Conservation (phyloP, 2,113 vertebrate species). For the Bubo blakistoni region DNA sequence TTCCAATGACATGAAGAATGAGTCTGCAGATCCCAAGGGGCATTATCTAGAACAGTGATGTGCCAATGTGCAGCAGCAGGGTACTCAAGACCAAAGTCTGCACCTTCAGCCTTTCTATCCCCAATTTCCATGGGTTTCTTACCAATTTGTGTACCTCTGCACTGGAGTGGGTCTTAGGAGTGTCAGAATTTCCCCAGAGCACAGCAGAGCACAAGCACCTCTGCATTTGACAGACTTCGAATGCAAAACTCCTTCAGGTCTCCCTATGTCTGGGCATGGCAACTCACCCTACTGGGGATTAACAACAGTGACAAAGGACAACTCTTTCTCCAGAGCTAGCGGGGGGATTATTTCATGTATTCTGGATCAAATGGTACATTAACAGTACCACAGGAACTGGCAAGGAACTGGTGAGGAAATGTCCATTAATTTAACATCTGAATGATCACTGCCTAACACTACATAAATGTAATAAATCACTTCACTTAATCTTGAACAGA, state of each 20-base stretch:
- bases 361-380: conserved; percentile 10
- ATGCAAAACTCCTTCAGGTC: neutral
- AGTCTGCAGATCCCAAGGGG: neutral
- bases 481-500: neutral
- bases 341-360: neutral
- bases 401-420: conserved; percentile 21
- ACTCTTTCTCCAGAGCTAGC: neutral
- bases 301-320: neutral
- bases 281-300: neutral
- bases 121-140: neutral
- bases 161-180: neutral
- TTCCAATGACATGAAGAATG: neutral
- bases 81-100: neutral
- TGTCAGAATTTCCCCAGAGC: neutral
- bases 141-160: neutral
- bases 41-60: neutral
- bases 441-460: conserved; percentile 30
- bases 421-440: conserved; percentile 33
- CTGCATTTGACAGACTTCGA: neutral
- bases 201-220: neutral
- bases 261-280: neutral
- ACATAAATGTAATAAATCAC: conserved; percentile 39
- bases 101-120: neutral
- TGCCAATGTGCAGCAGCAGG: neutral
- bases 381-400: conserved; percentile 4